phyloP scores from a whole-genome alignment of 2,888 invertebrate species.

The Caenorhabditis panamensis region DNA sequence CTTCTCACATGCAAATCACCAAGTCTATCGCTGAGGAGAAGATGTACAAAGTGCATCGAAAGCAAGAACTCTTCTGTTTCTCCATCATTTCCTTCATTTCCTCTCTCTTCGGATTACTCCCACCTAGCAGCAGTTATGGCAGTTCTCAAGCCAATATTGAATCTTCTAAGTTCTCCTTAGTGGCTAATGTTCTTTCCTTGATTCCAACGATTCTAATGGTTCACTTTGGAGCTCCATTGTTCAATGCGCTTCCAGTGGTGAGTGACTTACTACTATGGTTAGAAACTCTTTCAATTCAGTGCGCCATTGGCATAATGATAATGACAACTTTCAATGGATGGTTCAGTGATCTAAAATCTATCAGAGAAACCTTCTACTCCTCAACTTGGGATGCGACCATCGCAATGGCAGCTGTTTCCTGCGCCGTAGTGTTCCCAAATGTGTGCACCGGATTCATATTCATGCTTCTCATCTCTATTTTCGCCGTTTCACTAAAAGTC shows the following conservation, averaged over 20 bases:
- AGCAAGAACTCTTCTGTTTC: slow-evolving; percentile 67
- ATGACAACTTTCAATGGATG: slow-evolving; percentile 63
- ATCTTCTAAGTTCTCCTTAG: slow-evolving; percentile 65
- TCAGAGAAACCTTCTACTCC: slow-evolving; percentile 55
- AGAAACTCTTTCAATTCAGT: slow-evolving; percentile 23
- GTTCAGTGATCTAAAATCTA: slow-evolving; percentile 57
- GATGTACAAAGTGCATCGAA: slow-evolving; percentile 66
- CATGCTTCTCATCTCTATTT: slow-evolving; percentile 57
- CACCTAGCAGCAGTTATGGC: slow-evolving; percentile 62
- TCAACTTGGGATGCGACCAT: slow-evolving; percentile 63
- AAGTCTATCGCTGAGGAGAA: slow-evolving; percentile 64
- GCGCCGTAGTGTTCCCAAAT: slow-evolving; percentile 63
- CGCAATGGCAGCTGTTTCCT: slow-evolving; percentile 42
- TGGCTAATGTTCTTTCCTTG: slow-evolving; percentile 55
- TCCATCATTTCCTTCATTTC: slow-evolving; percentile 62
- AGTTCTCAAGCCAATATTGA: slow-evolving; percentile 68
- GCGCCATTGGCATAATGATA: slow-evolving; percentile 63
- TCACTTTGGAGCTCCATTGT: slow-evolving; percentile 53
- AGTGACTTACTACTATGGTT: slow-evolving; percentile 1
- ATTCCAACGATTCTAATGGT: slow-evolving; percentile 49
- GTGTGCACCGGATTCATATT: slow-evolving; percentile 61
- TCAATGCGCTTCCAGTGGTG: slow-evolving; percentile 60
- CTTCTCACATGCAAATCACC: slow-evolving; percentile 63
- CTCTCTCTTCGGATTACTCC: slow-evolving; percentile 59
- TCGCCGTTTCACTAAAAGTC: slow-evolving; percentile 57